Conservation (phyloP, 1,140 invertebrate genomes). For the Anadara kagoshimensis region DNA sequence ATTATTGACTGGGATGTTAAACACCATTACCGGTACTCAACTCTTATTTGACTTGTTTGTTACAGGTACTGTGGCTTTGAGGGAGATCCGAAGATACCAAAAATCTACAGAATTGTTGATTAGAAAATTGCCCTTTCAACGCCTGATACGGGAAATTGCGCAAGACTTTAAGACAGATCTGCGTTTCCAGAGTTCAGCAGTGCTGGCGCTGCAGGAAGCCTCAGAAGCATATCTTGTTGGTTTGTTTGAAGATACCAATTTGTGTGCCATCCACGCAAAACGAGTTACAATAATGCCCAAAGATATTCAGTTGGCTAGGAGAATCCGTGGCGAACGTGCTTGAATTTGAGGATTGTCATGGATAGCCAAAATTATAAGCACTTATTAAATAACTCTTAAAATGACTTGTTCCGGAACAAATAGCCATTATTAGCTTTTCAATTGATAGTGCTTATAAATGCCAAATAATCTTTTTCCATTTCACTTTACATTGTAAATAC, state of each 20-base stretch:
- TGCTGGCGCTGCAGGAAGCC: slow-evolving; percentile 79
- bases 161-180: slow-evolving; percentile 76
- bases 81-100: slow-evolving; percentile 90
- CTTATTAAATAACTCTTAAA: too few relatives aligned
- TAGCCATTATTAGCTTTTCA: too few relatives aligned
- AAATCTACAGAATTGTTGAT: slow-evolving; percentile 87
- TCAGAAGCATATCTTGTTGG: slow-evolving; percentile 70
- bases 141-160: slow-evolving; percentile 86
- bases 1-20: too few relatives aligned
- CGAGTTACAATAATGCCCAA: slow-evolving; percentile 96
- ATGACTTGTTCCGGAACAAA: too few relatives aligned
- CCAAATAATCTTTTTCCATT: too few relatives aligned
- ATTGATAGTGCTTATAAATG: too few relatives aligned
- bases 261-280: too few relatives aligned
- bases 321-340: slow-evolving; percentile 58
- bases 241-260: slow-evolving; percentile 91
- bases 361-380: too few relatives aligned
- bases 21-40: too few relatives aligned
- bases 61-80: slow-evolving; percentile 86
- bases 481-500: too few relatives aligned
- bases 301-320: slow-evolving; percentile 83
- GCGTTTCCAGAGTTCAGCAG: slow-evolving; percentile 77
- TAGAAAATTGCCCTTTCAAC: slow-evolving; percentile 88
- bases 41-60: too few relatives aligned
- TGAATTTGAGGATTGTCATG: too few relatives aligned